Conservation (phyloP, 1,140 invertebrate species). For the Apis mellifera region DNA sequence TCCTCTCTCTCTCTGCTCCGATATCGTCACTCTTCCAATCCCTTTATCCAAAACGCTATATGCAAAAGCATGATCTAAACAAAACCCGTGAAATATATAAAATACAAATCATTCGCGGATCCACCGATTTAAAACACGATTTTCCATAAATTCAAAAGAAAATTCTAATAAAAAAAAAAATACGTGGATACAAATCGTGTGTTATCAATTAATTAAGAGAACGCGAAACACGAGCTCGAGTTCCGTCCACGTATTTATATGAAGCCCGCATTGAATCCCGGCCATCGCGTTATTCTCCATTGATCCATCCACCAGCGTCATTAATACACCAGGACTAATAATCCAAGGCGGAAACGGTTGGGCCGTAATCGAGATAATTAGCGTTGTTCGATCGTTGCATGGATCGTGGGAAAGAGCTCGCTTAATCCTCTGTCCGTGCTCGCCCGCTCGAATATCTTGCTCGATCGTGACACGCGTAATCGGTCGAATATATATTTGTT, state of each 20-base stretch:
- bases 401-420: conserved; percentile 8
- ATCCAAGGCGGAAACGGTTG: conserved; percentile 35
- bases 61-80: too few relatives aligned
- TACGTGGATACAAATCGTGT: background rate
- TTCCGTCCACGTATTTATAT: conserved; percentile 42
- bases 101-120: too few relatives aligned
- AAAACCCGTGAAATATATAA: too few relatives aligned
- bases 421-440: conserved; percentile 10
- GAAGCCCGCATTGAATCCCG: background rate
- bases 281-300: conserved; percentile 28
- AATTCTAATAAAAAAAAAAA: background rate
- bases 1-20: too few relatives aligned
- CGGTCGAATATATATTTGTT: background rate
- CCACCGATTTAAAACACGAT: background rate
- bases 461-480: background rate
- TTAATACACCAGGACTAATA: conserved; percentile 46
- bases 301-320: conserved; percentile 13
- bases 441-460: background rate
- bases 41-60: too few relatives aligned
- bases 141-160: background rate
- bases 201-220: conserved; percentile 55
- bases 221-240: conserved; percentile 19
- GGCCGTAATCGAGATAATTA: conserved; percentile 51
- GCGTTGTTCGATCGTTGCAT: background rate
- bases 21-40: too few relatives aligned